These are phyloP conservation scores for Cercocebus atys DNA, from an alignment of 2,113 vertebrate species.

Conservation along the genomic window DNA sequence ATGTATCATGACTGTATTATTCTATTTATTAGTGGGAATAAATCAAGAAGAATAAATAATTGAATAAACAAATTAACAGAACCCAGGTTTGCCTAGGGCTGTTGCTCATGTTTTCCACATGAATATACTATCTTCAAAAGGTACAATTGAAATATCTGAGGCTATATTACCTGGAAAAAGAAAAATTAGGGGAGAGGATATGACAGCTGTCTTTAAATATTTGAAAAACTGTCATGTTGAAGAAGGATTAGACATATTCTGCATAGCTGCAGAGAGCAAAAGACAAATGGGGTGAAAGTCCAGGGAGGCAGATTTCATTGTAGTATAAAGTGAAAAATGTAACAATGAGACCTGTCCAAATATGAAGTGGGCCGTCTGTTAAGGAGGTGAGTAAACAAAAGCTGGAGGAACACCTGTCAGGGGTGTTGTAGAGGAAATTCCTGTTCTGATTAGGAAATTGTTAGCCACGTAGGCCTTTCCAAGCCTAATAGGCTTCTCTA, in stretches of 20 bases:
- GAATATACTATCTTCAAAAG: not conserved
- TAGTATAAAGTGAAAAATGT: not conserved
- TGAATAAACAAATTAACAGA: slow-evolving; percentile 17
- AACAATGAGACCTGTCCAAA: not conserved
- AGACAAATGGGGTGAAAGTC: slow-evolving; percentile 25
- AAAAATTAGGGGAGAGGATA: not conserved
- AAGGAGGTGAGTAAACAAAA: slow-evolving; percentile 27
- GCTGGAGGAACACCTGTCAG: not conserved
- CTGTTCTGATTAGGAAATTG: not conserved
- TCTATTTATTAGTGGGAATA: not conserved
- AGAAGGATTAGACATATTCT: not conserved
- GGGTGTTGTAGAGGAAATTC: not conserved
- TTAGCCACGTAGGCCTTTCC: not conserved
- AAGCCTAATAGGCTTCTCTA: not conserved
- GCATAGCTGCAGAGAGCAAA: not conserved
- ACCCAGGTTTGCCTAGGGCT: not conserved
- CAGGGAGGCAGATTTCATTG: not conserved
- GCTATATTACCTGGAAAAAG: not conserved
- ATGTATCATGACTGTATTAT: not conserved
- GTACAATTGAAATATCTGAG: not conserved
- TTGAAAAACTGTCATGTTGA: not conserved
- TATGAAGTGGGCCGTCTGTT: not conserved
- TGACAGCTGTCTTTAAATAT: slow-evolving; percentile 24
- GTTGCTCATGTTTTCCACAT: not conserved
- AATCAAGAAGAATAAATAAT: not conserved